Conservation (phyloP, 2,113 vertebrate genomes). For the Pteruthius melanotis region DNA sequence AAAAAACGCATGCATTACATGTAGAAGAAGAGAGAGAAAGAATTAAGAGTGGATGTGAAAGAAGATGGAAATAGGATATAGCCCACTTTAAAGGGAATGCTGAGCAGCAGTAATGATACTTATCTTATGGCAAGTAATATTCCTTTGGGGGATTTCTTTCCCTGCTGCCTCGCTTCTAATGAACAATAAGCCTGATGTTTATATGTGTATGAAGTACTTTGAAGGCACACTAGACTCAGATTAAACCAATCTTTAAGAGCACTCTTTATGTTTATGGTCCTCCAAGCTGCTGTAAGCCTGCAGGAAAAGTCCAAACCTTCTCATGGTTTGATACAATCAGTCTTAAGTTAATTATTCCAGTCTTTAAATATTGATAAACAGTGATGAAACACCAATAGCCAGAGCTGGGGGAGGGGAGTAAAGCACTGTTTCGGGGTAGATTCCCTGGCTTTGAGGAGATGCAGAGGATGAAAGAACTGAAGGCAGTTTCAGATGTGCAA, state of each 20-base stretch:
- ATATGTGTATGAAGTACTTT: neutral
- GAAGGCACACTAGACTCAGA: slow-evolving; percentile 24
- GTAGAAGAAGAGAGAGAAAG: neutral
- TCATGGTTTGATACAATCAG: neutral
- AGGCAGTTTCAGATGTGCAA: neutral
- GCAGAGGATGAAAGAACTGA: neutral
- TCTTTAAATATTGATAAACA: slow-evolving; percentile 37
- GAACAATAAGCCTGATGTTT: slow-evolving; percentile 52
- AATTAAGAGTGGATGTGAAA: neutral
- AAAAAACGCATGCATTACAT: neutral
- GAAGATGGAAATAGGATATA: neutral
- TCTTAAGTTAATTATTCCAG: neutral
- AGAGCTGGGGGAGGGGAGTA: neutral
- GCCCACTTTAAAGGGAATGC: neutral
- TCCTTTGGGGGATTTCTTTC: slow-evolving; percentile 19
- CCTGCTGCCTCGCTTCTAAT: neutral
- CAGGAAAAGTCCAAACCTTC: neutral
- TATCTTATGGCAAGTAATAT: slow-evolving; percentile 15
- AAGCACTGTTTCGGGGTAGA: neutral
- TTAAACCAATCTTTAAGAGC: slow-evolving; percentile 43
- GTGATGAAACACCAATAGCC: neutral
- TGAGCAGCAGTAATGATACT: slow-evolving; percentile 11
- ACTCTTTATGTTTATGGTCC: neutral
- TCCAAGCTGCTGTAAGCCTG: slow-evolving; percentile 33
- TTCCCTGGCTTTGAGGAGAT: neutral